Percentiles rank a stretch among this genome's conserved stretches.
Evolutionary conservation across 2,888 invertebrate species (phyloP).

Genomic region (Drosophila algonquin): DNA sequence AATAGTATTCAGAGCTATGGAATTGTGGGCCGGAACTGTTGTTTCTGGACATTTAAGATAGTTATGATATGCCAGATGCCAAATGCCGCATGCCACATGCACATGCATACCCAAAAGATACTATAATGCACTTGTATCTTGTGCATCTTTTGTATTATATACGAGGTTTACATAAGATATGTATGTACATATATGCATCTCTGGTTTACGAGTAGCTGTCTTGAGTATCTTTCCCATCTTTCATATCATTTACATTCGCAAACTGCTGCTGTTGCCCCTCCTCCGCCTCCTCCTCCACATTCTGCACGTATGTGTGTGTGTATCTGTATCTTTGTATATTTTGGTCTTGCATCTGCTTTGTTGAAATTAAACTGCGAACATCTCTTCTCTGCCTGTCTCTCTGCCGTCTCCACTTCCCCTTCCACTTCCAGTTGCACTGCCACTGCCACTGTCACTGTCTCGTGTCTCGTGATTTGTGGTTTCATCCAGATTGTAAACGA

Average conservation of each 20-base stretch:
- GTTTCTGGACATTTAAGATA: not conserved
- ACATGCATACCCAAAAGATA: not conserved
- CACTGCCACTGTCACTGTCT: slow-evolving; percentile 6
- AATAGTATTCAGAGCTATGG: slow-evolving; percentile 37
- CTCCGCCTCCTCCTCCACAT: slow-evolving; percentile 1
- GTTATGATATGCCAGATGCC: not conserved
- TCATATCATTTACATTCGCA: slow-evolving; percentile 29
- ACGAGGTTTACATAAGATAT: not conserved
- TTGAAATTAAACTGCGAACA: slow-evolving; percentile 60
- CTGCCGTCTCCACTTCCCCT: not conserved
- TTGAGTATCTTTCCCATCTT: slow-evolving; percentile 25
- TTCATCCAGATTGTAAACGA: slow-evolving; percentile 12
- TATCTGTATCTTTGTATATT: slow-evolving; percentile 40
- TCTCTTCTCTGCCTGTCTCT: not conserved
- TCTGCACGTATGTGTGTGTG: slow-evolving; percentile 10
- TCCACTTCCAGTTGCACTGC: not conserved
- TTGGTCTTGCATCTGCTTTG: slow-evolving; percentile 47
- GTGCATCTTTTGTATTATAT: slow-evolving; percentile 10
- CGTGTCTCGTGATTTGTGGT: slow-evolving; percentile 24
- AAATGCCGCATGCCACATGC: not conserved
- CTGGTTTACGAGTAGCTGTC: slow-evolving; percentile 23
- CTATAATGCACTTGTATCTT: slow-evolving; percentile 3
- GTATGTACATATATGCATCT: slow-evolving; percentile 3
- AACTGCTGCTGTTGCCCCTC: not conserved
- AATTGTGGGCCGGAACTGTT: not conserved